A percentile compares a stretch with the other conserved stretches of the same genome.
Conservation (phyloP, 1,140 invertebrate genomes). For the Caerostris darwini region DNA sequence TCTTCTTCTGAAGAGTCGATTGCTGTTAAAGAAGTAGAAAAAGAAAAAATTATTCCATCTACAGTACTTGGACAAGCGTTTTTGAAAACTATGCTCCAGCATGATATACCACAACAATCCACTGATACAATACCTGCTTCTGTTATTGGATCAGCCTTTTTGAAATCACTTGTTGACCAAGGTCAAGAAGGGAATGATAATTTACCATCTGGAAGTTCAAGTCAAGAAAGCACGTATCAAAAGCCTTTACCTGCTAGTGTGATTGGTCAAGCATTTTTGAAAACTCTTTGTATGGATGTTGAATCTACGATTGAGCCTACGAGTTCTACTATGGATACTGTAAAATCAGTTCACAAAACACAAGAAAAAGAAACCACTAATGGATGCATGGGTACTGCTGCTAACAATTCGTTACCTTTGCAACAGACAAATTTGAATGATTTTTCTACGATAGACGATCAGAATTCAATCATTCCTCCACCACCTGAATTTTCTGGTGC, state of each 20-base stretch:
- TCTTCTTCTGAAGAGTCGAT: background rate
- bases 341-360: background rate
- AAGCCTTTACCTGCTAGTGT: constrained; percentile 52
- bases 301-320: background rate
- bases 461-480: constrained; percentile 64
- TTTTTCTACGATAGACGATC: background rate
- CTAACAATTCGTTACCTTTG: background rate
- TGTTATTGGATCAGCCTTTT: constrained; percentile 45
- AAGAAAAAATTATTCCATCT: constrained; percentile 43
- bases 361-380: background rate
- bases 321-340: background rate
- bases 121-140: background rate
- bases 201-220: too few relatives aligned
- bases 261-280: constrained; percentile 71
- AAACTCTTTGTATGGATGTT: constrained; percentile 53
- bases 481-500: constrained; percentile 57
- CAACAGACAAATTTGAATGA: background rate
- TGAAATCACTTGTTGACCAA: constrained; percentile 49
- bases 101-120: background rate
- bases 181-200: background rate
- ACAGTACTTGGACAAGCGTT: constrained; percentile 57
- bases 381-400: background rate
- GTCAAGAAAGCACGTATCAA: background rate
- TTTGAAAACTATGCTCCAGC: constrained; percentile 38
- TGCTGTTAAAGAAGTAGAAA: background rate